Evolutionary conservation across 2,888 invertebrate genomes (phyloP).

Genomic region (Spisula solida): DNA sequence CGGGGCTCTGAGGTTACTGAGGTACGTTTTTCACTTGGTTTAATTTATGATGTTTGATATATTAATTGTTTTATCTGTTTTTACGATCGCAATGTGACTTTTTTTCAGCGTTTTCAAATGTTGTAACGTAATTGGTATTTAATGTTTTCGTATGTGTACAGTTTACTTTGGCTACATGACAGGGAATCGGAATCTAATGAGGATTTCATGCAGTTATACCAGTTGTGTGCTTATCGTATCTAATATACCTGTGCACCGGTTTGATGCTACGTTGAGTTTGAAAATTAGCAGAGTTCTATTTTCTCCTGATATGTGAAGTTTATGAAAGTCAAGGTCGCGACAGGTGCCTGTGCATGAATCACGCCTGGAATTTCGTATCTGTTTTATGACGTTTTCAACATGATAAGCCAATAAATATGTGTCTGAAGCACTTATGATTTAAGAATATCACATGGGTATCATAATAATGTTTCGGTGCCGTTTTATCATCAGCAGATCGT

Average conservation of each 20-base stretch:
- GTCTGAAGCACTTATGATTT: background rate
- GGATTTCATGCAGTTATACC: background rate
- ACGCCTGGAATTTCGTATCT: background rate
- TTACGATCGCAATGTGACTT: background rate
- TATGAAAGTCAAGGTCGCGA: constrained; percentile 18
- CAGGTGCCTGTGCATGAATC: constrained; percentile 5
- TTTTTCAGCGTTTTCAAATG: background rate
- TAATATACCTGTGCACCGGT: background rate
- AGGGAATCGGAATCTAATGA: background rate
- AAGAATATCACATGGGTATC: background rate
- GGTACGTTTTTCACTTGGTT: background rate
- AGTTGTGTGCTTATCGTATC: background rate
- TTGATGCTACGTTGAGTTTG: background rate
- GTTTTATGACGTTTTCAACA: background rate
- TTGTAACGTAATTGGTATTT: background rate
- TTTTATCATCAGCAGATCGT: too few relatives aligned
- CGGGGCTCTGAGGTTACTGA: constrained; percentile 1
- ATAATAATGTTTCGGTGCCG: background rate
- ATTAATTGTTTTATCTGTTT: background rate
- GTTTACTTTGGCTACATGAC: background rate
- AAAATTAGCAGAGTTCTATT: background rate
- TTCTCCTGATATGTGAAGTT: background rate
- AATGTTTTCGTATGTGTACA: background rate
- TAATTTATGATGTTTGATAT: background rate
- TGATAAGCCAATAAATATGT: background rate